Percentiles rank a stretch among this genome's conserved stretches.
These are phyloP conservation scores for Triplophysa bombifrons DNA, from an alignment of 2,797 vertebrate genomes.

Conservation along the genomic window DNA sequence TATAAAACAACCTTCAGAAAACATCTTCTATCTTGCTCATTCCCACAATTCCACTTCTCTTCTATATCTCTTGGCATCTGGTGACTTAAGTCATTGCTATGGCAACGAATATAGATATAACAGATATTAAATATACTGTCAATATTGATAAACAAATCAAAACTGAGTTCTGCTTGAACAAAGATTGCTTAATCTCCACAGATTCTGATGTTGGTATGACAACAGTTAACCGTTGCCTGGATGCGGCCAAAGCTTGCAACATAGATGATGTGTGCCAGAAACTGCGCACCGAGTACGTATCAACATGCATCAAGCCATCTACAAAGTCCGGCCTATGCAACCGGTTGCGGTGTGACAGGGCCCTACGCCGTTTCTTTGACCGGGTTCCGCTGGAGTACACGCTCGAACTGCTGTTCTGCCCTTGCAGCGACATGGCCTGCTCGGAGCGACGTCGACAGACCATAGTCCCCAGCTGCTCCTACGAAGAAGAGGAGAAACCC, in stretches of 20 bases:
- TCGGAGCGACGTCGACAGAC: constrained; percentile 93
- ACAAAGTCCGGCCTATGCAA: constrained; percentile 82
- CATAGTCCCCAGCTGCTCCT: constrained; percentile 93
- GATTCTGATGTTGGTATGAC: constrained; percentile 83
- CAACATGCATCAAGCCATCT: constrained; percentile 86
- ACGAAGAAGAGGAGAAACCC: constrained; percentile 83
- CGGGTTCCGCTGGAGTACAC: constrained; percentile 90
- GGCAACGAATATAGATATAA: not conserved
- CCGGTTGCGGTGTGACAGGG: constrained; percentile 90
- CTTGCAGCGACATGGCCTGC: constrained; percentile 87
- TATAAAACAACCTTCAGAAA: no score
- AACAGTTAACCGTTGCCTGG: constrained; percentile 90
- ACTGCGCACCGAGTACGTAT: constrained; percentile 91
- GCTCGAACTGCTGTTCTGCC: constrained; percentile 95
- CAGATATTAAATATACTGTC: not conserved
- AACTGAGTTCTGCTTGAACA: not conserved
- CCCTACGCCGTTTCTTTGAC: constrained; percentile 93
- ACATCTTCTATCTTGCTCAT: no score
- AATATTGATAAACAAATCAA: not conserved
- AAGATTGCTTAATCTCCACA: constrained; percentile 59
- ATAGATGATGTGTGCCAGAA: constrained; percentile 89
- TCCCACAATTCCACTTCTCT: no score
- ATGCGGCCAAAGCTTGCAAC: constrained; percentile 96
- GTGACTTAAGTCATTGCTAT: not conserved
- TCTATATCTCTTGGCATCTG: not conserved